Base-by-base conservation (phyloP, 2,113 vertebrate genomes). In the Rhinopomastus cyanomelas region DNA sequence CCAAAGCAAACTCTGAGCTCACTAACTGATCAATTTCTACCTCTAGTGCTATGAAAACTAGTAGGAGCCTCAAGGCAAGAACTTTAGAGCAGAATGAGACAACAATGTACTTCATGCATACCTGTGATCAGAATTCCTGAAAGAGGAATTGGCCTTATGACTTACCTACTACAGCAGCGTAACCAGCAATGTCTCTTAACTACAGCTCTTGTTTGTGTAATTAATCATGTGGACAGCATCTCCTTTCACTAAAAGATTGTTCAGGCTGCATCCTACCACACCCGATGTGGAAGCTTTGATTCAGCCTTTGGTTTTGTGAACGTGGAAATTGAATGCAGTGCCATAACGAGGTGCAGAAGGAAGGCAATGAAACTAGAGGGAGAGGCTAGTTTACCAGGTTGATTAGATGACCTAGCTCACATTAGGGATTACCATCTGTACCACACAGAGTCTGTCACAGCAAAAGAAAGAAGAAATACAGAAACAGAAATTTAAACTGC, bases 1-100 rank as follows among this genome's bases (percentile, higher is more conserved):
- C 39, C 17, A 69, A 29, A 48, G 21, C 23, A 65, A 60, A 61
- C 16, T 37, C 32, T n/a, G 51, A 78, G 14, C 56, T 77, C 64
- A 17, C 4, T 49, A 44, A 52, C 0, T 57, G 42, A 80, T 22
- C 25, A 46, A 32, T 74, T 90, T 86, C 68, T 91, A 34, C 5
- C 11, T 77, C 19, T 37, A 39, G 8, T 64, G 59, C 18, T 49
- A 5, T 12, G 23, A 77, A 73, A 89, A 66, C 19, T 37, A 48
- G n/a, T 5, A 77, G 60, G 64, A 72, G 16, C 46, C 39, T 85
- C 34, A 51, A 57, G 79, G 32, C 27, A 75, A 85, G 29, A 85
- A 25, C 16, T 52, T 27, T 9, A 14, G 21, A 55, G 21, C 1
- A 67, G 57, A 82, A 75, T 0, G 0, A 64, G 65, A 46, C 44